phyloP scores from a whole-genome alignment of 2,888 invertebrate species.

The Standfussiana lucernea region DNA sequence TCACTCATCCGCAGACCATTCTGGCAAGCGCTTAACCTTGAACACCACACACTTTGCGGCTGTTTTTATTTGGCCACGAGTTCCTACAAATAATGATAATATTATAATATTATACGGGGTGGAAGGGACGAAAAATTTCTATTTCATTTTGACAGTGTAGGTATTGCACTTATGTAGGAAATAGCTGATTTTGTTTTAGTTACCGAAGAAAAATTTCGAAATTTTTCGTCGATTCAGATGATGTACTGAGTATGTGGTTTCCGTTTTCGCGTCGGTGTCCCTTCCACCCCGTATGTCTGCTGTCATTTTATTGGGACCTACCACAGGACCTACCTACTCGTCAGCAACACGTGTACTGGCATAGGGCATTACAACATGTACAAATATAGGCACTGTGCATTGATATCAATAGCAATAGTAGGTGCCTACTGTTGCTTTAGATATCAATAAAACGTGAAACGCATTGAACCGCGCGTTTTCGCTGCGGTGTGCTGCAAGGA shows the following conservation, averaged over 20 bases:
- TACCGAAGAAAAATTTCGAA: no score
- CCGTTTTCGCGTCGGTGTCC: no score
- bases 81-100: not conserved
- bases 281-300: no score
- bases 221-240: no score
- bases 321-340: not conserved
- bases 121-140: no score
- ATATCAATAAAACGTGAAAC: slow-evolving; percentile 4
- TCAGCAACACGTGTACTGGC: not conserved
- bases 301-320: not conserved
- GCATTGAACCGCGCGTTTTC: not conserved
- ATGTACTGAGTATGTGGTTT: no score
- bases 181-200: no score
- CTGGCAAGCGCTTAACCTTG: not conserved
- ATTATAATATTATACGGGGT: no score
- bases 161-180: no score
- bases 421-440: not conserved
- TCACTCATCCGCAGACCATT: not conserved
- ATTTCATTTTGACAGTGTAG: no score
- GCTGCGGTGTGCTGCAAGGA: slow-evolving; percentile 3
- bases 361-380: not conserved
- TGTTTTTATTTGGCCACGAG: not conserved
- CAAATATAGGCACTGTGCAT: not conserved
- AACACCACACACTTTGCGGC: not conserved
- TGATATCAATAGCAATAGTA: not conserved